phyloP scores from a whole-genome alignment of 2,888 invertebrate genomes.

The Magallana nippona region DNA sequence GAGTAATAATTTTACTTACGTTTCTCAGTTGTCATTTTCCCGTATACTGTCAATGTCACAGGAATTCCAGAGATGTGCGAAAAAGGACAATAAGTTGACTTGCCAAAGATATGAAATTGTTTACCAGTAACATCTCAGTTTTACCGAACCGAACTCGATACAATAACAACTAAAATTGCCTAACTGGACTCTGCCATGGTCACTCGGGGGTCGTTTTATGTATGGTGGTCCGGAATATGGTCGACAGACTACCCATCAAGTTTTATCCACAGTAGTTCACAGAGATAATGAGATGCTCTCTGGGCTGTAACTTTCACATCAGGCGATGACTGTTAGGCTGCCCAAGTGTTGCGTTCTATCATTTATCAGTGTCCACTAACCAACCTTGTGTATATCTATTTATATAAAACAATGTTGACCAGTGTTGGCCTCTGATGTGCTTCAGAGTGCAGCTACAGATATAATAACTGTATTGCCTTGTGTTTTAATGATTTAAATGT shows the following conservation, averaged over 20 bases:
- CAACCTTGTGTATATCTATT: neutral
- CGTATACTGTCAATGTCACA: neutral
- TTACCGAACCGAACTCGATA: neutral
- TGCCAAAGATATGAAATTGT: neutral
- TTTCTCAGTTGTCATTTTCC: neutral
- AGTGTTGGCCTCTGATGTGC: neutral
- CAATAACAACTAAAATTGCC: neutral
- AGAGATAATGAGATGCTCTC: neutral
- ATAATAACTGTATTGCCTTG: neutral
- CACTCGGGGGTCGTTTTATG: neutral
- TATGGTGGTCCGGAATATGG: neutral
- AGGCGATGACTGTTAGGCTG: neutral
- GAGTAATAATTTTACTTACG: neutral
- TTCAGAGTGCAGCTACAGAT: neutral
- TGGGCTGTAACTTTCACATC: neutral
- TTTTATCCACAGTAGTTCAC: neutral
- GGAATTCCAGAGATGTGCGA: neutral
- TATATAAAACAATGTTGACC: neutral
- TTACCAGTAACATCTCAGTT: neutral
- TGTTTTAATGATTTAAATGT: neutral
- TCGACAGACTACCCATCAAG: slow-evolving; percentile 9
- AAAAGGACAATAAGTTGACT: neutral
- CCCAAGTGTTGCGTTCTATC: neutral
- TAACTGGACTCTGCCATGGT: neutral
- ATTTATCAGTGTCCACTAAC: neutral